Evolutionary conservation across 2,888 invertebrate genomes (phyloP), one percentile per base, ranked within the genome.

Genomic region (Troglohyphantes excavatus): DNA sequence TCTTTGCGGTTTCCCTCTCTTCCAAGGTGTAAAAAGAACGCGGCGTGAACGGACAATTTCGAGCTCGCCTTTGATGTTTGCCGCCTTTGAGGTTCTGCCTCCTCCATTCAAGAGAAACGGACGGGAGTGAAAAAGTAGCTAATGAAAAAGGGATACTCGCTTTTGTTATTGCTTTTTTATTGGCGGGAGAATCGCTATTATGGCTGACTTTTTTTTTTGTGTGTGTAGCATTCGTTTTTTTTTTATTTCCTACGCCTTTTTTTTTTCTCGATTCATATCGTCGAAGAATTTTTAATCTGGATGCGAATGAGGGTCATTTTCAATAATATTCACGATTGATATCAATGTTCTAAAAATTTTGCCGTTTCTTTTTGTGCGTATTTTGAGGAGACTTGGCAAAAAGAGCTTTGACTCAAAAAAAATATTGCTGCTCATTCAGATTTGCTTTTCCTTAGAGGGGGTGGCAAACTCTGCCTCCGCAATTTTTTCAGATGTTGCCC

Each of bases 21-120:
- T 26, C 23, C 19, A 59, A 53, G n/a, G 27, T 53, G n/a, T 26
- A 53, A 72, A 88, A 73, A 65, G 63, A 53, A 21, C 75, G 23
- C 39, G 75, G 82, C 88, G 88, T 89, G 88, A 89, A 89, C 88
- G 88, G 82, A 89, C 82, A 82, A 89, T 89, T 89, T 89, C 73
- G 46, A 43, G 61, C 26, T 59, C 59, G 39, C 59, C 88, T 89
- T 89, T 89, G 88, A 89, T 63, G 68, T 89, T 70, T 82, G 82
- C 88, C 82, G 59, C 88, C 19, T 61, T 9, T 13, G 39, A n/a
- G 33, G 33, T 2, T n/a, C 53, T 53, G 53, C 53, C 53, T 53
- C 53, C n/a, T 53, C n/a, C 53, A 53, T 53, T 53, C 53, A 53
- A n/a, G n/a, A 53, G 53, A 13, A 53, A 5, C 39, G 39, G 39